Conservation (phyloP, 2,113 vertebrate genomes). For the western clawed frog (Xenopus tropicalis) region UCB_Xtro_10.0 CM004443.2:159259001-159259500, state of each 20-base stretch:
- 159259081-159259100: slow-evolving; percentile 40
- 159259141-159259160: slow-evolving; percentile 34
- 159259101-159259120: slow-evolving; percentile 43
- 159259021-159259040: slow-evolving; percentile 19
- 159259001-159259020: neutral
- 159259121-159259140: slow-evolving; percentile 41
- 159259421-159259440: no score
- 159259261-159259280: neutral
- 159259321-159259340: no score
- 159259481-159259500: no score
- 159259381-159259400: no score
- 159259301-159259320: no score
- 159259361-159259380: no score
- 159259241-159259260: slow-evolving; percentile 27
- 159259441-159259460: no score
- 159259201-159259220: slow-evolving; percentile 8
- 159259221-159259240: slow-evolving; percentile 16
- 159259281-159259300: neutral
- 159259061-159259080: slow-evolving; percentile 36
- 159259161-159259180: slow-evolving; percentile 28
- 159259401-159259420: no score
- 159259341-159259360: no score
- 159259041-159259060: slow-evolving; percentile 34
- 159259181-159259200: slow-evolving; percentile 13
- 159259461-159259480: no score